Evolutionary conservation across 2,888 invertebrate species (phyloP).

Genomic region (Sphaeridia pumilis): DNA sequence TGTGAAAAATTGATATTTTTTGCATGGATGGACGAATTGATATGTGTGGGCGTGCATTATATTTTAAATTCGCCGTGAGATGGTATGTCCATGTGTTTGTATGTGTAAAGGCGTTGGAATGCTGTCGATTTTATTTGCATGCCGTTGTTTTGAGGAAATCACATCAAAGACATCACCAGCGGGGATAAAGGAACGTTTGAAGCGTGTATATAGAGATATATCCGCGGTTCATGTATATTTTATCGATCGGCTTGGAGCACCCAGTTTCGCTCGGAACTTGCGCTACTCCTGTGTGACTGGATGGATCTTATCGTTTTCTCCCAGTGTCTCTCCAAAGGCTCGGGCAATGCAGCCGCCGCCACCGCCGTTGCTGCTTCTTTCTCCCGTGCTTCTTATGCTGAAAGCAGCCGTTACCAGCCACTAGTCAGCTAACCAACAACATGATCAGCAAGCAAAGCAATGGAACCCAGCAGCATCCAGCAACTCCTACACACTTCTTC

Average conservation of each 20-base stretch:
- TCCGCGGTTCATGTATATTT: constrained; percentile 4
- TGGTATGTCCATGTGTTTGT: no score
- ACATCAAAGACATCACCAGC: constrained; percentile 10
- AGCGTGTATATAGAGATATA: background rate
- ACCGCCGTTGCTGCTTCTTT: background rate
- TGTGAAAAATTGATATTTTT: no score
- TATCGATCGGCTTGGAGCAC: constrained; percentile 13
- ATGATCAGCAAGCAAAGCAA: no score
- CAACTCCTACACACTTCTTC: background rate
- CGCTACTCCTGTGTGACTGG: constrained; percentile 11
- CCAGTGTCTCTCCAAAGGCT: no score
- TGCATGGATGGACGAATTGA: no score
- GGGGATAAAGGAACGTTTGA: constrained; percentile 6
- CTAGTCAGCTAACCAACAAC: background rate
- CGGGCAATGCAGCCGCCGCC: no score
- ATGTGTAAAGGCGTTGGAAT: background rate
- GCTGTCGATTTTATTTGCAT: background rate
- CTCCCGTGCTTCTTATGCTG: background rate
- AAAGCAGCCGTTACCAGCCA: background rate
- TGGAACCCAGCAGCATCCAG: background rate
- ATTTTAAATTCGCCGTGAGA: no score
- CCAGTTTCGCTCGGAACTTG: constrained; percentile 12
- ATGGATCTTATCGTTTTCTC: no score
- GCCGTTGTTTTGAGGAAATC: constrained; percentile 10
- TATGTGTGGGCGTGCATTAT: no score